A percentile compares a stretch with the other conserved stretches of the same genome.
Conservation (phyloP, 2,888 invertebrate genomes). For the Micropterix aruncella region DNA sequence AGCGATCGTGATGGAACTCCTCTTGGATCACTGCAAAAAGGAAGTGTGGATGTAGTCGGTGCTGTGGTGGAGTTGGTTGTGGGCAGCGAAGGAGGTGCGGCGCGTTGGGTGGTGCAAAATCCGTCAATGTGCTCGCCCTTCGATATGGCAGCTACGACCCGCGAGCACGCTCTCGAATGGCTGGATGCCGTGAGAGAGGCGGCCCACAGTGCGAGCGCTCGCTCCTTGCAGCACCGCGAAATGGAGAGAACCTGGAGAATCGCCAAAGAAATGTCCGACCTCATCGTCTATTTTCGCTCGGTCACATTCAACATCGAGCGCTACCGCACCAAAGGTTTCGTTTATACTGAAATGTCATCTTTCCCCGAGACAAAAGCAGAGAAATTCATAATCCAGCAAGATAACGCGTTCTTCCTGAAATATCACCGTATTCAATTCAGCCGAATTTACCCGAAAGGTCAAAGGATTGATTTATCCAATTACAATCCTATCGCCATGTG, state of each 20-base stretch:
- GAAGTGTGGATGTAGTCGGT: constrained; percentile 79
- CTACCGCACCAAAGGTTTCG: constrained; percentile 52
- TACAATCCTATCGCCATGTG: constrained; percentile 91
- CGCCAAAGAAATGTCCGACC: constrained; percentile 93
- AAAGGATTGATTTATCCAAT: constrained; percentile 92
- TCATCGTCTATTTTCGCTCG: constrained; percentile 87
- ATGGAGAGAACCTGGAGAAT: constrained; percentile 85
- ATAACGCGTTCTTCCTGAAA: constrained; percentile 55
- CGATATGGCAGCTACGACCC: constrained; percentile 70
- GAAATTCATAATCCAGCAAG: constrained; percentile 72
- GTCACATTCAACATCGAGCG: constrained; percentile 68
- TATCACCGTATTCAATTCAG: constrained; percentile 80
- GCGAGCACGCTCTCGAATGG: constrained; percentile 79
- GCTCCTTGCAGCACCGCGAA: constrained; percentile 65
- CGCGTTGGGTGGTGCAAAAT: constrained; percentile 59
- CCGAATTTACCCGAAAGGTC: constrained; percentile 90
- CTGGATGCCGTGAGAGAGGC: constrained; percentile 72
- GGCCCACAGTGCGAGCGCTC: constrained; percentile 65
- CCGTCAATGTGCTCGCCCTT: constrained; percentile 63
- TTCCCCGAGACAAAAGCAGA: constrained; percentile 95
- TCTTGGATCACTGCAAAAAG: constrained; percentile 66
- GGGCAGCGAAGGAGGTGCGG: constrained; percentile 44
- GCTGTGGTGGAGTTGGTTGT: constrained; percentile 61
- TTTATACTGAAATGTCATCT: constrained; percentile 95
- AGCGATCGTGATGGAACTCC: constrained; percentile 52